A percentile compares a stretch with the other conserved stretches of the same genome.
Conservation (phyloP, 2,113 vertebrate species). For the Grallaria varia region DNA sequence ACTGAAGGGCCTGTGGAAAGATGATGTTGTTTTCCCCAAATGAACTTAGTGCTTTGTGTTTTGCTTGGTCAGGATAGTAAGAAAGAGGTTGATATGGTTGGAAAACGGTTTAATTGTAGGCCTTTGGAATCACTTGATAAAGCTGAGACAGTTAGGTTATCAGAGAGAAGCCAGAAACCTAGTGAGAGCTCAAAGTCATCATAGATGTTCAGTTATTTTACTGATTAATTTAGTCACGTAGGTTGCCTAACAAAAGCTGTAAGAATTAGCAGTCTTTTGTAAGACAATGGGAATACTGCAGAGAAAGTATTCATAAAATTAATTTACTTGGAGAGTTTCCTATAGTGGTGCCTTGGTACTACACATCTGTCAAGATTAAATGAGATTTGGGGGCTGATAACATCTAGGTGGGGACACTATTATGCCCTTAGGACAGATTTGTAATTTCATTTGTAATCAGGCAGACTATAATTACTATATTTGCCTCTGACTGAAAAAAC, state of each 20-base stretch:
- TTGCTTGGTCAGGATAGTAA: background rate
- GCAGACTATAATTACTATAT: conserved; percentile 25
- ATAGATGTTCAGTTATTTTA: background rate
- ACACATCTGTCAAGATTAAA: conserved; percentile 15
- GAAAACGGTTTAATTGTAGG: background rate
- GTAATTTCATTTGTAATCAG: conserved; percentile 49
- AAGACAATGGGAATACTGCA: background rate
- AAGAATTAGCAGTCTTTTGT: background rate
- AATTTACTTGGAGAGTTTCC: conserved; percentile 9
- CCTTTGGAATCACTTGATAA: conserved; percentile 55
- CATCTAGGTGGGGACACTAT: background rate
- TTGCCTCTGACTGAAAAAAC: conserved; percentile 44
- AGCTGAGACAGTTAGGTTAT: conserved; percentile 49
- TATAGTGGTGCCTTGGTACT: background rate
- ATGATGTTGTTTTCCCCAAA: background rate
- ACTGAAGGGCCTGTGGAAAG: background rate
- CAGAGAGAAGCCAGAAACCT: conserved; percentile 8
- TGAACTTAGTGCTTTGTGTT: background rate
- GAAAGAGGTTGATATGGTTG: background rate
- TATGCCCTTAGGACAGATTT: conserved; percentile 29
- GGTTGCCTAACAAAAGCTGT: background rate
- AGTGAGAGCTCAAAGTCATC: background rate
- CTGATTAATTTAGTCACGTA: background rate
- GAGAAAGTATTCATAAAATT: background rate
- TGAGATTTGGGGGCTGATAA: conserved; percentile 10